These are phyloP conservation scores for Drosophila simulans DNA, from an alignment of 1,140 invertebrate species.

Conservation along the genomic window DNA sequence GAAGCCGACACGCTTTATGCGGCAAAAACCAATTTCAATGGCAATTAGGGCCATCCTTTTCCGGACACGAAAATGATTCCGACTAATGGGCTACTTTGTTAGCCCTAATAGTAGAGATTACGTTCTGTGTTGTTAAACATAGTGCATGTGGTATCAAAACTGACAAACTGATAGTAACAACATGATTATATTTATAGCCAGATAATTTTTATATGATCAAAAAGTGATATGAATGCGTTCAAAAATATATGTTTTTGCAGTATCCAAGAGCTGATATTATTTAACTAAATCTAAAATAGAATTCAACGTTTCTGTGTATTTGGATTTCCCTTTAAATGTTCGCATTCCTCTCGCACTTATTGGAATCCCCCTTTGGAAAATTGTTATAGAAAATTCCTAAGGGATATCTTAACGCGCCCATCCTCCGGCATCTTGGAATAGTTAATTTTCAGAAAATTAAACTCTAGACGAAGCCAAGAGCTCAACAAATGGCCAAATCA, in stretches of 20 bases:
- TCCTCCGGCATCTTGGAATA: not conserved
- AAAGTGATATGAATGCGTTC: too few relatives aligned
- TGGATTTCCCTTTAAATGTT: not conserved
- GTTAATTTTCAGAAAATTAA: slow-evolving; percentile 19
- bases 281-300: not conserved
- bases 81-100: slow-evolving; percentile 16
- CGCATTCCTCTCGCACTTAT: not conserved
- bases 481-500: slow-evolving; percentile 26
- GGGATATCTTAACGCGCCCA: not conserved
- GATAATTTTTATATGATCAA: slow-evolving; percentile 18
- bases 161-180: slow-evolving; percentile 1
- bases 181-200: not conserved
- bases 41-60: slow-evolving; percentile 28
- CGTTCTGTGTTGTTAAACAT: not conserved
- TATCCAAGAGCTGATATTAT: slow-evolving; percentile 17
- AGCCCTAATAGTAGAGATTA: slow-evolving; percentile 17
- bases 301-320: too few relatives aligned
- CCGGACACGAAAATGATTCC: slow-evolving; percentile 9
- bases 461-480: not conserved
- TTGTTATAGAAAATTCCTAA: not conserved
- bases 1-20: slow-evolving; percentile 8
- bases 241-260: not conserved
- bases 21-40: slow-evolving; percentile 25
- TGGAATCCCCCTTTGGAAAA: not conserved
- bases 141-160: not conserved